phyloP scores from a whole-genome alignment of 2,888 invertebrate genomes.

The Melieria crassipennis region DNA sequence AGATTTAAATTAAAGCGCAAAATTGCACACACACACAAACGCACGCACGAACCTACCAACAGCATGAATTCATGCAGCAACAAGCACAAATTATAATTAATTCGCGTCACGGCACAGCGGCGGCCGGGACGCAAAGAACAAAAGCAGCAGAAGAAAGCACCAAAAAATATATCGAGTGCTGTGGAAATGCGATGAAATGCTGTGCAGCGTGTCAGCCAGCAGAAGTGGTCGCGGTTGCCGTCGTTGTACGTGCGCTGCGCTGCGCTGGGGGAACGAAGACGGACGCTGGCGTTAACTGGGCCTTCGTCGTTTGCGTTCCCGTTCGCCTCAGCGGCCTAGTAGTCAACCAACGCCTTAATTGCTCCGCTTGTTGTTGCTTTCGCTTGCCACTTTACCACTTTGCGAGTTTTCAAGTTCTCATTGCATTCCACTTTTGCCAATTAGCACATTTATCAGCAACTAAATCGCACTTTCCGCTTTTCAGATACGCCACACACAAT shows the following conservation, averaged over 20 bases:
- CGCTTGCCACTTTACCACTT: neutral
- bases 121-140: conserved; percentile 19
- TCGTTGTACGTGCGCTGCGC: too few species aligned
- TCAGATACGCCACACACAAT: neutral
- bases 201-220: too few species aligned
- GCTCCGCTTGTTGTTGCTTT: neutral
- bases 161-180: conserved; percentile 1
- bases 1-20: conserved; percentile 12
- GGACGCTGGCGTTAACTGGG: too few species aligned
- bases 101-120: conserved; percentile 20
- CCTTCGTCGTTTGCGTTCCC: too few species aligned
- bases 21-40: neutral
- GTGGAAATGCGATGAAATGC: conserved; percentile 14
- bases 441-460: conserved; percentile 5
- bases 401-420: neutral
- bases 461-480: conserved; percentile 7
- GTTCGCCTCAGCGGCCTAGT: too few species aligned
- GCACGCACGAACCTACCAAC: neutral
- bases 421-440: neutral
- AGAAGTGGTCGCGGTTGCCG: too few species aligned
- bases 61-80: neutral
- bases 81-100: conserved; percentile 19
- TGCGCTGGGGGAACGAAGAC: neutral
- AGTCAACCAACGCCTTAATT: neutral
- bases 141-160: conserved; percentile 1